These are phyloP conservation scores for Aleiodes leptofemur DNA, from an alignment of 2,888 invertebrate species.

Conservation along the genomic window DNA sequence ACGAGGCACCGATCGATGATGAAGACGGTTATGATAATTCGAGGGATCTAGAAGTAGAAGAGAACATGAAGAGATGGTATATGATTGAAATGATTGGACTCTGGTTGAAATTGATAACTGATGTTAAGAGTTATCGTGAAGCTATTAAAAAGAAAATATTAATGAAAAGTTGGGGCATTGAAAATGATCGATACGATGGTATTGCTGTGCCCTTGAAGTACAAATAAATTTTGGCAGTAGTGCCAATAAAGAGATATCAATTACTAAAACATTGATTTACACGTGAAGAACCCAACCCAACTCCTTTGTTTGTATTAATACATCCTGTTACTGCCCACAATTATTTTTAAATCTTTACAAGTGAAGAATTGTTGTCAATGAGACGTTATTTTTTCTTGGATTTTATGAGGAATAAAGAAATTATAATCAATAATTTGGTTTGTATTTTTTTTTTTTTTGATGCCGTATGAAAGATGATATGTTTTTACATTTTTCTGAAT, in stretches of 20 bases:
- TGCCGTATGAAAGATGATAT: too few species aligned
- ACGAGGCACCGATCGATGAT: slow-evolving; percentile 37
- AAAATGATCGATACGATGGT: slow-evolving; percentile 56
- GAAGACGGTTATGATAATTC: slow-evolving; percentile 31
- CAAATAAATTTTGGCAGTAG: slow-evolving; percentile 52
- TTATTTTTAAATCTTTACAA: slow-evolving; percentile 24
- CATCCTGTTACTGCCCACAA: slow-evolving; percentile 22
- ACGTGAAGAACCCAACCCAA: not conserved
- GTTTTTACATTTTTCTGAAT: too few species aligned
- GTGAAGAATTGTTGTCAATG: not conserved
- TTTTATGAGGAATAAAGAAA: not conserved
- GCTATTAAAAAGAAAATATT: slow-evolving; percentile 54
- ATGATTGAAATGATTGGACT: slow-evolving; percentile 59
- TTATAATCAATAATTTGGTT: not conserved
- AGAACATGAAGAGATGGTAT: slow-evolving; percentile 58
- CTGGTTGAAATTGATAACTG: slow-evolving; percentile 56
- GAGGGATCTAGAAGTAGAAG: slow-evolving; percentile 47
- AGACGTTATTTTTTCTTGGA: not conserved
- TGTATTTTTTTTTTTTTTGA: slow-evolving; percentile 11
- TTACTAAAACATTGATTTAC: not conserved
- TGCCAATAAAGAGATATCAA: not conserved
- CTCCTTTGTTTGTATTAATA: slow-evolving; percentile 14
- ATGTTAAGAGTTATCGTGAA: slow-evolving; percentile 55
- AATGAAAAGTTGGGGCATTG: slow-evolving; percentile 56
- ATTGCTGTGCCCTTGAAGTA: slow-evolving; percentile 58